Evolutionary conservation across 2,113 vertebrate species (phyloP).

Genomic region (Bos javanicus): DNA sequence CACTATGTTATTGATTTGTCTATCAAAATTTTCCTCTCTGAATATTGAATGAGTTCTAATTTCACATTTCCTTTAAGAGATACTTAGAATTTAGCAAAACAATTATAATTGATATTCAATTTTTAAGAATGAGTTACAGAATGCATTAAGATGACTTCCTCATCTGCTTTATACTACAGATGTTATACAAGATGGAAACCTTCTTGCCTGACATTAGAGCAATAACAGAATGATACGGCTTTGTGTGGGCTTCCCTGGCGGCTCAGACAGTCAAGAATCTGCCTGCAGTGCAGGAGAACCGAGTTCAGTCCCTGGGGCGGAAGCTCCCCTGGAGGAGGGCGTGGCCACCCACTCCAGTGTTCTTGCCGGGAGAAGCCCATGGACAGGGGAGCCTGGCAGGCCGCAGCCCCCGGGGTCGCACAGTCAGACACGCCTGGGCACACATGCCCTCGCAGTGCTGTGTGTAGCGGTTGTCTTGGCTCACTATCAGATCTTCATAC

Average conservation of each 20-base stretch:
- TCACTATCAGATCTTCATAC: not conserved
- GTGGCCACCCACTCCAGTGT: rapidly evolving
- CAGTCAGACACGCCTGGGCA: rapidly evolving
- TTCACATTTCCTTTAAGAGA: not conserved
- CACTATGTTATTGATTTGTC: not conserved
- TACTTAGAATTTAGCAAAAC: not conserved
- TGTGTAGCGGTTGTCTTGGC: no score
- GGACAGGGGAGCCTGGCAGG: not conserved
- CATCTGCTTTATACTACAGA: not conserved
- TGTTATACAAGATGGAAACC: not conserved
- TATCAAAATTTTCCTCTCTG: not conserved
- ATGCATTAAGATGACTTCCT: not conserved
- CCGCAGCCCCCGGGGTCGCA: rapidly evolving
- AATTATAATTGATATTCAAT: not conserved
- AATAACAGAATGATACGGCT: rapidly evolving
- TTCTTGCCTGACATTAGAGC: not conserved
- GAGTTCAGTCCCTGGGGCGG: rapidly evolving
- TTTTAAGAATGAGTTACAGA: not conserved
- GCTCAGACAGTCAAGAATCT: not conserved
- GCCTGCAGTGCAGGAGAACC: not conserved
- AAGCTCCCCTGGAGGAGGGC: not conserved
- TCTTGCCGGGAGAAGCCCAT: not conserved
- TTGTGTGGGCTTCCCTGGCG: rapidly evolving
- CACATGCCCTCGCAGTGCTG: rapidly evolving
- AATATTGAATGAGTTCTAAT: not conserved